A percentile compares a stretch with the other conserved stretches of the same genome.
phyloP scores from a whole-genome alignment of 2,797 vertebrate species.

The Urocyon cinereoargenteus region DNA sequence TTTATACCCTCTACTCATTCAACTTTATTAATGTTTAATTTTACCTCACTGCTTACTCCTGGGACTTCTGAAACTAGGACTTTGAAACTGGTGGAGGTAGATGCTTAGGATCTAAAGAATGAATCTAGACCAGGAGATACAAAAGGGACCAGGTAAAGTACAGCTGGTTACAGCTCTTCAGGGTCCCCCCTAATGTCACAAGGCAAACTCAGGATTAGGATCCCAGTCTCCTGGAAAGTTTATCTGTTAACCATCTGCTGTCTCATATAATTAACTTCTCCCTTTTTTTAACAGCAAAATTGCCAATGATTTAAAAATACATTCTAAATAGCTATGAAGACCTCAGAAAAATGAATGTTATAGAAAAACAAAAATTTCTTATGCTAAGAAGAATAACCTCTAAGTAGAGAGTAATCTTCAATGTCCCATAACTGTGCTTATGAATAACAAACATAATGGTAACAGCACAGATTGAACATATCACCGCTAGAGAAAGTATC shows the following conservation, averaged over 20 bases:
- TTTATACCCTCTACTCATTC: neutral
- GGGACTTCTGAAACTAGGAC: neutral
- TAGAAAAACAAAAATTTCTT: neutral
- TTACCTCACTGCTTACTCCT: neutral
- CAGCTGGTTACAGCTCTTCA: neutral
- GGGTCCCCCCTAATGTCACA: neutral
- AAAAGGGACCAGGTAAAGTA: neutral
- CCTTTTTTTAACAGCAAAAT: neutral
- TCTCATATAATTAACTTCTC: neutral
- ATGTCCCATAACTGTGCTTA: neutral
- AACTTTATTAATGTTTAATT: neutral
- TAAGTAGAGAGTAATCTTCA: neutral
- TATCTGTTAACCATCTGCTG: neutral
- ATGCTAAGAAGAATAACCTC: neutral
- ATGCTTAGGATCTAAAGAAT: neutral
- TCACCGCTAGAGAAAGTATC: constrained; percentile 70
- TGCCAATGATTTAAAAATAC: constrained; percentile 1
- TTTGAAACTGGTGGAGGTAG: neutral
- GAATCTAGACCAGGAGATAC: neutral
- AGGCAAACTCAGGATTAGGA: neutral
- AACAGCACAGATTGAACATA: constrained; percentile 80
- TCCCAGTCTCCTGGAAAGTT: neutral
- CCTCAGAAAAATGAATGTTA: neutral
- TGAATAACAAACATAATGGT: constrained; percentile 70
- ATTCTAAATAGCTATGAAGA: neutral